A percentile compares a stretch with the other conserved stretches of the same genome.
Conservation (phyloP, 2,888 invertebrate species). For the Eustalomyia histrio region DNA sequence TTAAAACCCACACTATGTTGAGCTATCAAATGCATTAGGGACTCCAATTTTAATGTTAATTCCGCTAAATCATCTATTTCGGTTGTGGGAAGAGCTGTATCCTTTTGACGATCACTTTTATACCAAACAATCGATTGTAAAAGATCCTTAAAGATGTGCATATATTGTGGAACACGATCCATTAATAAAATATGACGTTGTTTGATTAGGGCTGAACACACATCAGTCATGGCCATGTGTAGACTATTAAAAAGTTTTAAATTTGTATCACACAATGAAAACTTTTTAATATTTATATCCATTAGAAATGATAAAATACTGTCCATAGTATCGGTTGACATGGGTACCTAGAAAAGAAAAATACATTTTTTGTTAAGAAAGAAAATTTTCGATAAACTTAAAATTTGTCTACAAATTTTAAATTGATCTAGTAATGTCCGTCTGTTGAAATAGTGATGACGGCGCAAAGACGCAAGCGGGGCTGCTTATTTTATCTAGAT, state of each 20-base stretch:
- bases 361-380: not conserved
- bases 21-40: conserved; percentile 73
- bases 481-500: too few species aligned
- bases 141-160: conserved; percentile 75
- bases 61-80: conserved; percentile 76
- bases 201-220: conserved; percentile 72
- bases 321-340: conserved; percentile 75
- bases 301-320: conserved; percentile 74
- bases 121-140: conserved; percentile 77
- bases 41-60: conserved; percentile 74
- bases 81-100: conserved; percentile 69
- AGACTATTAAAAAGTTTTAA: conserved; percentile 69
- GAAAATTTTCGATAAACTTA: too few species aligned
- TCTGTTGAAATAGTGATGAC: too few species aligned
- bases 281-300: conserved; percentile 75
- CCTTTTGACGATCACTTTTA: conserved; percentile 74
- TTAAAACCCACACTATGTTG: conserved; percentile 74
- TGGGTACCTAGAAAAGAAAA: conserved; percentile 68
- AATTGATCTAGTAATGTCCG: too few species aligned
- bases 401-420: too few species aligned
- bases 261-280: conserved; percentile 70
- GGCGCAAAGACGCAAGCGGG: too few species aligned
- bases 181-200: conserved; percentile 71
- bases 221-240: conserved; percentile 70
- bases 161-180: conserved; percentile 77